These are phyloP conservation scores for Rotaria magnacalcarata DNA, from an alignment of 2,888 invertebrate genomes.

Conservation along the genomic window DNA sequence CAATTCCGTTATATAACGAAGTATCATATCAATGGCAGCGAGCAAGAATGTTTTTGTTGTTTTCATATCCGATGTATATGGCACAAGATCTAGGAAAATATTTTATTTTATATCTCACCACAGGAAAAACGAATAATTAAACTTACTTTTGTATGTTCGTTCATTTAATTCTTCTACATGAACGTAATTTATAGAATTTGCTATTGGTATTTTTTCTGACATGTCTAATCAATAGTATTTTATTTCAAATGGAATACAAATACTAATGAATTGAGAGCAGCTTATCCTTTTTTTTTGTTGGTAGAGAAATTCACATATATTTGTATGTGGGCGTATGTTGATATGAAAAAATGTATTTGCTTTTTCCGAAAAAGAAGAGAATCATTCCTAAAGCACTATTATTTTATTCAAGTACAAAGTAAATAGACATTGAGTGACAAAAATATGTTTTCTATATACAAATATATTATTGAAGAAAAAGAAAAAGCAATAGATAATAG, in stretches of 20 bases:
- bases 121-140: neutral
- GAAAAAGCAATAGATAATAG: too few species aligned
- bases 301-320: neutral
- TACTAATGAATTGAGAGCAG: neutral
- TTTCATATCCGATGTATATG: slow-evolving; percentile 7
- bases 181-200: neutral
- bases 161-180: neutral
- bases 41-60: neutral
- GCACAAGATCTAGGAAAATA: neutral
- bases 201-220: neutral
- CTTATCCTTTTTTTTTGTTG: neutral
- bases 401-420: neutral
- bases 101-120: neutral
- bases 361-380: neutral
- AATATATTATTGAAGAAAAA: neutral
- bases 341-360: neutral
- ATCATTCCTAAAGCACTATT: neutral
- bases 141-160: neutral
- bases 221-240: neutral
- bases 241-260: neutral
- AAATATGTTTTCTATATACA: neutral
- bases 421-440: slow-evolving; percentile 15
- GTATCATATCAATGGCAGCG: neutral
- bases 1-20: neutral
- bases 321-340: neutral